Evolutionary conservation across 1,140 invertebrate genomes (phyloP), one percentile per base, ranked within the genome.

Genomic region (Drosophila tristis): DNA sequence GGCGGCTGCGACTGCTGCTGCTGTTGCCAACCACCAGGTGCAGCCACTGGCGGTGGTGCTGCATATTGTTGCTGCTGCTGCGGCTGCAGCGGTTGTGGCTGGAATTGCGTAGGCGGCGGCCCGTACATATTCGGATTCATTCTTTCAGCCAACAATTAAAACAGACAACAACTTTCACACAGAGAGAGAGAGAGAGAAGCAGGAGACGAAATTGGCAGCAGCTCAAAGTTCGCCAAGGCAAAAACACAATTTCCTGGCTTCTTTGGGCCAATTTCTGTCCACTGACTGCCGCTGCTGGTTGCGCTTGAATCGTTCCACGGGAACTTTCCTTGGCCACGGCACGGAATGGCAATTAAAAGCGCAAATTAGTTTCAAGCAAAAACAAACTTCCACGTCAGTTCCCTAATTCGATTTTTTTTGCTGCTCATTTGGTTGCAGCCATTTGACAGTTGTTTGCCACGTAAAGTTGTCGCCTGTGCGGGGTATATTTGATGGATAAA

Each of bases 301-400:
- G 23, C 43, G 23, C n/a, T 51, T 39, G 11, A 63, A 31, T 15
- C 60, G 58, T 62, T 62, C 54, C 50, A 54, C 62, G 65, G 47
- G 57, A 60, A 50, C 29, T 64, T 62, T 58, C 23, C 50, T 49
- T 65, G 39, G 50, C 44, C 54, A 61, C 48, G 53, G 61, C 78
- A 66, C 55, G 55, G 42, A 72, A 68, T 60, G 48, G 62, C 11
- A 62, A 54, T 81, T 82, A 51, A 51, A 78, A 74, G 78, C 67
- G 42, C 60, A 77, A 67, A 81, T 56, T 77, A 80, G 70, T 64
- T 72, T 66, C 64, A 63, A 71, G 50, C 77, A 58, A 82, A 86
- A 77, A 43, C 74, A 63, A 87, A 91, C 90, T 89, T 91, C 90
- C 90, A 91, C 90, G 90, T 91, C 90, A 91, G 90, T 89, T 78